Conservation (phyloP, 2,888 invertebrate genomes). For the Agrotis segetum region DNA sequence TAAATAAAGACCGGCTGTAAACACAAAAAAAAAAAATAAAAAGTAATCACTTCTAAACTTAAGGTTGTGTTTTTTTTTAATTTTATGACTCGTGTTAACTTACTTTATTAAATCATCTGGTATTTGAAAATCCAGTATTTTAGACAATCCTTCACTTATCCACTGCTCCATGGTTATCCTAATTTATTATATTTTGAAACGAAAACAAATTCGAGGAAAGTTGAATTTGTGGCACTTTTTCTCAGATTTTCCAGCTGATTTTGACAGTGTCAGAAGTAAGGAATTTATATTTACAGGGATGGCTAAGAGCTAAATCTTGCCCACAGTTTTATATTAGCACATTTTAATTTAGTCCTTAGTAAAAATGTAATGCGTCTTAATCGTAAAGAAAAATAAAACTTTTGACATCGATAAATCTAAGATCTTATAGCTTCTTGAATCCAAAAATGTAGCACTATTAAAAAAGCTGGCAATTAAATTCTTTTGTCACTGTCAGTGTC, state of each 20-base stretch:
- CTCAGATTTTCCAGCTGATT: constrained; percentile 39
- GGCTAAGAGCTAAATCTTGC: not conserved
- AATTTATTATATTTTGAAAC: not conserved
- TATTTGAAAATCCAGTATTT: constrained; percentile 93
- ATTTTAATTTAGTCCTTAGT: too few relatives aligned
- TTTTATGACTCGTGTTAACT: constrained; percentile 61
- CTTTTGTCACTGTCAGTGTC: constrained; percentile 1
- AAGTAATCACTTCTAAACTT: not conserved
- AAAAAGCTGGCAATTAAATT: not conserved
- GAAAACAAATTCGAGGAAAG: constrained; percentile 22
- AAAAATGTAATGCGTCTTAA: too few relatives aligned
- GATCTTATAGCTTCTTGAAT: too few relatives aligned
- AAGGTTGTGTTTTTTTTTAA: not conserved
- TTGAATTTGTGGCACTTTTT: constrained; percentile 7
- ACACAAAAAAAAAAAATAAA: not conserved
- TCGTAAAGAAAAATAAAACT: too few relatives aligned
- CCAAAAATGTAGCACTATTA: too few relatives aligned
- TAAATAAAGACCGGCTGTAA: not conserved
- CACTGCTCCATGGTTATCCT: constrained; percentile 91
- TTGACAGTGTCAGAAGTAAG: constrained; percentile 20
- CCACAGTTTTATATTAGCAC: too few relatives aligned
- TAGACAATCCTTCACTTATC: constrained; percentile 92
- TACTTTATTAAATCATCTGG: constrained; percentile 93
- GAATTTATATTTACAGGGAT: not conserved
- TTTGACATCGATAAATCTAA: too few relatives aligned